A percentile compares a stretch with the other conserved stretches of the same genome.
Evolutionary conservation across 2,797 vertebrate species (phyloP).

Genomic region (Leuciscus waleckii): DNA sequence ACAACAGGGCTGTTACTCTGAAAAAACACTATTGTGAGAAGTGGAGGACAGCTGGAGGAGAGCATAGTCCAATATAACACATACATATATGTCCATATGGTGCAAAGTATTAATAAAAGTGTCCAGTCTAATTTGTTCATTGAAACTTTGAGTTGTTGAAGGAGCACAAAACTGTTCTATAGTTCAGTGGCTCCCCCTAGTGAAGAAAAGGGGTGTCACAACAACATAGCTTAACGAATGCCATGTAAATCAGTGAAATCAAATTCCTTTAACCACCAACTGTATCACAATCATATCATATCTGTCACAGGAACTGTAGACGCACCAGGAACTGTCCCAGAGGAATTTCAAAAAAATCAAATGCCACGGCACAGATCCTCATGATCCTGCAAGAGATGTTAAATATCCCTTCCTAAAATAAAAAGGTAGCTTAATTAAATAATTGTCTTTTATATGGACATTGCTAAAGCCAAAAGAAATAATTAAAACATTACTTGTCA

Average conservation of each 20-base stretch:
- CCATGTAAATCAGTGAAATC: background rate
- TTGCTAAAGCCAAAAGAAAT: background rate
- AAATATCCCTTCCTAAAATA: background rate
- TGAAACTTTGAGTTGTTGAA: background rate
- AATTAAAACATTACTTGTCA: background rate
- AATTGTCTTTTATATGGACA: background rate
- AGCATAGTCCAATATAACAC: background rate
- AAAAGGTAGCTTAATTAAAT: background rate
- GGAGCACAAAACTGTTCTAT: background rate
- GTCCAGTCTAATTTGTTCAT: background rate
- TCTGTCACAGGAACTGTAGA: background rate
- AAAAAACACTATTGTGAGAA: slow-evolving; percentile 5
- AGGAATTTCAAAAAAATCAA: background rate
- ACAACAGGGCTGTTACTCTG: background rate
- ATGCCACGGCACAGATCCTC: background rate
- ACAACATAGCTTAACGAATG: background rate
- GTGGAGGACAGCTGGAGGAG: background rate
- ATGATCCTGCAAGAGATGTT: background rate
- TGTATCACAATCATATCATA: background rate
- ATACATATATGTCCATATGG: background rate
- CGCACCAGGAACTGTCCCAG: background rate
- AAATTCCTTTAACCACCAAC: background rate
- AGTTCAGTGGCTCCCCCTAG: slow-evolving; percentile 23
- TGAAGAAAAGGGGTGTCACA: slow-evolving; percentile 1
- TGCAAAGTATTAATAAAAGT: background rate